A percentile compares a stretch with the other conserved stretches of the same genome.
Evolutionary conservation across 2,113 vertebrate genomes (phyloP).

Genomic region (Sminthopsis crassicaudata): DNA sequence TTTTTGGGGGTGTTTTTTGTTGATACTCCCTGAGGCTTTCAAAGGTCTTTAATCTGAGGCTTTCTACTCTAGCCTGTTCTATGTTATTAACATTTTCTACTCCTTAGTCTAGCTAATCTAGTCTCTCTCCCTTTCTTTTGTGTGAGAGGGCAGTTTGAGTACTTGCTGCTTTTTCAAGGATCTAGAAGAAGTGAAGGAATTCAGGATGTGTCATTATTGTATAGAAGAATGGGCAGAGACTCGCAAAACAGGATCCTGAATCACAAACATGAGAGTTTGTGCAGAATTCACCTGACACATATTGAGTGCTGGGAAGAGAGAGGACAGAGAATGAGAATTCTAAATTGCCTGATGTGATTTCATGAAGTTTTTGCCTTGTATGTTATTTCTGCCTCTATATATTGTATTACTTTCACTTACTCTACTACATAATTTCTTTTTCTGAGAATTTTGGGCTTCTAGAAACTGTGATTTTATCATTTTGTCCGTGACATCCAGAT

Average conservation of each 20-base stretch:
- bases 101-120: not conserved
- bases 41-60: too few species aligned
- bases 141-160: not conserved
- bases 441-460: not conserved
- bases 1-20: too few species aligned
- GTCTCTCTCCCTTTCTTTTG: not conserved
- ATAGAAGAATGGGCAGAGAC: not conserved
- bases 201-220: not conserved
- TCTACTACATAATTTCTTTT: not conserved
- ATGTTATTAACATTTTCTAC: not conserved
- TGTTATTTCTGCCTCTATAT: not conserved
- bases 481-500: not conserved
- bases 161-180: not conserved
- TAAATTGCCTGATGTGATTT: not conserved
- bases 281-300: not conserved
- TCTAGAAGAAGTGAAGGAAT: not conserved
- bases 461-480: not conserved
- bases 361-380: not conserved
- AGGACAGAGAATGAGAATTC: not conserved
- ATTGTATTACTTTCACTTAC: not conserved
- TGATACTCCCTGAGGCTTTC: too few species aligned
- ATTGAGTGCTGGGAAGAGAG: not conserved
- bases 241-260: not conserved
- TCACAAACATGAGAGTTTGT: not conserved
- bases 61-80: too few species aligned